Evolutionary conservation across 2,113 vertebrate genomes (phyloP).

Genomic region (Garra rufa): DNA sequence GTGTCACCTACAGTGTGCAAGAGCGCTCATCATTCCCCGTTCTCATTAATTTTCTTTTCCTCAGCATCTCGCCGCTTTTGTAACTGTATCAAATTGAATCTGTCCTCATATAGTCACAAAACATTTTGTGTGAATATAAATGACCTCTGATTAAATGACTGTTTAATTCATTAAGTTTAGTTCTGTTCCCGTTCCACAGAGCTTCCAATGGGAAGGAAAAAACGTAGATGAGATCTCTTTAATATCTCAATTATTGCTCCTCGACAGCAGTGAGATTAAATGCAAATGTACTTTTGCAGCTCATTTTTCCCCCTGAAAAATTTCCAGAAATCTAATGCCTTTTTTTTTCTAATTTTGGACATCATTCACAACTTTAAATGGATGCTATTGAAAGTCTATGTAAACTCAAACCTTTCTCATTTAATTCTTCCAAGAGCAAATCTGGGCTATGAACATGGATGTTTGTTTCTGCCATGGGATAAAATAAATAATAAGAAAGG

Average conservation of each 20-base stretch:
- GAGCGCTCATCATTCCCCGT: not conserved
- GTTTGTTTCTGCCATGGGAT: too few species aligned
- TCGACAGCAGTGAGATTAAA: not conserved
- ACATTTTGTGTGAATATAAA: not conserved
- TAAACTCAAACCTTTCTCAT: not conserved
- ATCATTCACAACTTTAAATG: not conserved
- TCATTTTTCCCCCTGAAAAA: not conserved
- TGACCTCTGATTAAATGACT: not conserved
- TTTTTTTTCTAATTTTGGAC: not conserved
- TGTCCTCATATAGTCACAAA: not conserved
- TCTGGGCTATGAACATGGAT: too few species aligned
- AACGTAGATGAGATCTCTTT: too few species aligned
- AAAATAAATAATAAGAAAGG: too few species aligned
- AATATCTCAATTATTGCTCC: not conserved
- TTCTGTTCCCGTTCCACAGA: not conserved
- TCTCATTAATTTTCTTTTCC: not conserved
- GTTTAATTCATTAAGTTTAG: not conserved
- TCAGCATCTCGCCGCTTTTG: slow-evolving; percentile 2
- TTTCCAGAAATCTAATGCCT: not conserved
- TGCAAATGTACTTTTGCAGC: not conserved
- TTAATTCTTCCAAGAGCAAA: too few species aligned
- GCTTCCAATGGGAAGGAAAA: too few species aligned
- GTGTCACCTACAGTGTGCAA: not conserved
- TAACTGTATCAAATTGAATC: not conserved
- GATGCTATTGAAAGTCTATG: not conserved